Percentiles rank a stretch among this genome's conserved stretches.
phyloP scores from a whole-genome alignment of 1,140 invertebrate species.

The Dendrolimus kikuchii region DNA sequence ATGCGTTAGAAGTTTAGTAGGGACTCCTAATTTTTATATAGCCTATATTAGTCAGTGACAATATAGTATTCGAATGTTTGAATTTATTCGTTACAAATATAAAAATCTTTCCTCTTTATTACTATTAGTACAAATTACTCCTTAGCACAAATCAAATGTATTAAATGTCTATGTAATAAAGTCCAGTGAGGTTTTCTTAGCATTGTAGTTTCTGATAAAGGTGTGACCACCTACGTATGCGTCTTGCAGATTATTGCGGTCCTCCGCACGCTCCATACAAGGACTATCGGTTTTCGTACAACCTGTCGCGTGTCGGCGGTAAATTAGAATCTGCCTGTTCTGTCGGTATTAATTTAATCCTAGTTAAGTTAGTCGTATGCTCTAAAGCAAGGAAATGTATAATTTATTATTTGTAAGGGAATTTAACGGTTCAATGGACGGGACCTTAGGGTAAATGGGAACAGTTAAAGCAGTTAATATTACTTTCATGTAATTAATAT shows the following conservation, averaged over 20 bases:
- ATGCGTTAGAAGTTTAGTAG: no score
- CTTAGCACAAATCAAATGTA: conserved; percentile 25
- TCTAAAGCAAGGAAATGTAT: not conserved
- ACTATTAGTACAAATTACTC: conserved; percentile 31
- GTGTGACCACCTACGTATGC: conserved; percentile 54
- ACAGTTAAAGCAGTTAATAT: conserved; percentile 3
- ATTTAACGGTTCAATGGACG: not conserved
- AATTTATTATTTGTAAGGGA: not conserved
- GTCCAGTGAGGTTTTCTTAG: conserved; percentile 33
- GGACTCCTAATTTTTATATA: no score
- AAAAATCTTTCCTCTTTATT: conserved; percentile 1
- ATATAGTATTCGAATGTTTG: not conserved
- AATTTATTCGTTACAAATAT: conserved; percentile 3
- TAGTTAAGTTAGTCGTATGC: not conserved
- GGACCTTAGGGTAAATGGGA: no score
- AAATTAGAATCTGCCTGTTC: conserved; percentile 12
- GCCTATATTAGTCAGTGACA: conserved; percentile 1
- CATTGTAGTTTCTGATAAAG: conserved; percentile 50
- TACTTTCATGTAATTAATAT: conserved; percentile 5
- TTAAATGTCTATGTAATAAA: conserved; percentile 36
- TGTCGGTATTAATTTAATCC: conserved; percentile 8
- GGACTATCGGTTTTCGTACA: conserved; percentile 23
- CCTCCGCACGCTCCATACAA: not conserved
- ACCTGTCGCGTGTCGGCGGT: conserved; percentile 17
- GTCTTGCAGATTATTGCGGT: conserved; percentile 5